Base-by-base conservation (phyloP, 1,140 invertebrate genomes). In the Eupristina koningsbergeri region DNA sequence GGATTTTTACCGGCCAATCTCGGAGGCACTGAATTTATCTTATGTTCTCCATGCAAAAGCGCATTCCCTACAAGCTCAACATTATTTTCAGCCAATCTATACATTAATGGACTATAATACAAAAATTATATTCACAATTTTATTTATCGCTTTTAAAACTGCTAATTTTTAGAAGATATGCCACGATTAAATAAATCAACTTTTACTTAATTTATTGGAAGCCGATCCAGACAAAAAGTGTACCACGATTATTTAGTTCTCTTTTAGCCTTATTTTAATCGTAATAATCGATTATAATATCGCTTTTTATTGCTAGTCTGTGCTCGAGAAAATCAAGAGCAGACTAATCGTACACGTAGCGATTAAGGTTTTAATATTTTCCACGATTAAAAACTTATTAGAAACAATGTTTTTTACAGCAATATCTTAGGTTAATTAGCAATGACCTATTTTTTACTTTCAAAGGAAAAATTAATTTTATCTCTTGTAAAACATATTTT, bases 241-340 rank as follows among this genome's bases (percentile, higher is more conserved):
- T 26, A 13, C 34, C 34, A 15, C 34, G 34, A 13, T 34, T 34
- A 64, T 64, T 67, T 34, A 15, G 29, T 64, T 67, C 7, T 67
- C 17, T 6, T 67, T 13, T 36, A 8, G 29, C 36, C 36, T n/a
- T n/a, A n/a, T n/a, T n/a, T n/a, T n/a, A n/a, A n/a, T n/a, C n/a
- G n/a, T n/a, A n/a, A n/a, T n/a, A n/a, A n/a, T 67, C 31, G 36
- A 67, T 67, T 34, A 67, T 67, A 39, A 67, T 34, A 36, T 67
- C 36, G 3, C 64, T 67, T 36, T 67, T 67, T 36, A 36, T 36
- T 15, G 17, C 15, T 67, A 34, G 11, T 67, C 15, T 3, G 22
- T 36, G 64, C 34, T 36, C 17, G 34, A 13, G 15, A 67, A 67
- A 36, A 67, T 36, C 64, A 39, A 67, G 64, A 39, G 13, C 64